Evolutionary conservation across 2,888 invertebrate genomes (phyloP).

Genomic region (Hololepta plana): DNA sequence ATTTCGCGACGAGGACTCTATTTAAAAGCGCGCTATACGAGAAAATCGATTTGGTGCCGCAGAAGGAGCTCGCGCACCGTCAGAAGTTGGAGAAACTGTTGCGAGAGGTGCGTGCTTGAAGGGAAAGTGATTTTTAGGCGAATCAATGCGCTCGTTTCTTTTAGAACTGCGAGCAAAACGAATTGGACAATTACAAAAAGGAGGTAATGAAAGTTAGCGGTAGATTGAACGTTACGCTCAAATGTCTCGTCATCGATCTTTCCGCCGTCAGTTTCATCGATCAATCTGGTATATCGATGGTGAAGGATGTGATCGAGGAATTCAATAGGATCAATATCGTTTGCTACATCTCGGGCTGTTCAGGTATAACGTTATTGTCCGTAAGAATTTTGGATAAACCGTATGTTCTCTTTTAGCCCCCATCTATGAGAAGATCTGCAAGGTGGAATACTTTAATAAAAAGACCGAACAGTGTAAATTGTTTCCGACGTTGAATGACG

Average conservation of each 20-base stretch:
- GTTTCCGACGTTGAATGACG: constrained; percentile 46
- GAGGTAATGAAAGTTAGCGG: too few relatives aligned
- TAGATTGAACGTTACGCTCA: too few relatives aligned
- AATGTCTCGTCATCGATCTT: constrained; percentile 37
- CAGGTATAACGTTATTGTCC: too few relatives aligned
- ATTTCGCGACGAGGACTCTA: constrained; percentile 42
- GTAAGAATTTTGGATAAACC: constrained; percentile 1
- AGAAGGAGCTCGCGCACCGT: constrained; percentile 26
- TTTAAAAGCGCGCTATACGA: constrained; percentile 36
- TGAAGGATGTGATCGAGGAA: constrained; percentile 34
- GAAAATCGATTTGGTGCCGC: constrained; percentile 31
- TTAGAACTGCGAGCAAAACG: not conserved
- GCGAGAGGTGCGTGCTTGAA: not conserved
- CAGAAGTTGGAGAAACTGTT: constrained; percentile 23
- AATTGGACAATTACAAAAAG: not conserved
- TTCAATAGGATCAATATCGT: constrained; percentile 32
- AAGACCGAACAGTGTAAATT: constrained; percentile 31
- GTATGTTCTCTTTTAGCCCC: constrained; percentile 31
- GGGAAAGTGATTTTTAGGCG: not conserved
- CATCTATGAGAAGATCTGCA: constrained; percentile 42
- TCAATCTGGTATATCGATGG: constrained; percentile 38
- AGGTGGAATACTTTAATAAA: constrained; percentile 35
- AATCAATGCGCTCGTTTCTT: not conserved
- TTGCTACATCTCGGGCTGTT: constrained; percentile 34
- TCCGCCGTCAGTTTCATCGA: constrained; percentile 44